phyloP scores from a whole-genome alignment of 2,888 invertebrate genomes.

The Cheilosia grossa region DNA sequence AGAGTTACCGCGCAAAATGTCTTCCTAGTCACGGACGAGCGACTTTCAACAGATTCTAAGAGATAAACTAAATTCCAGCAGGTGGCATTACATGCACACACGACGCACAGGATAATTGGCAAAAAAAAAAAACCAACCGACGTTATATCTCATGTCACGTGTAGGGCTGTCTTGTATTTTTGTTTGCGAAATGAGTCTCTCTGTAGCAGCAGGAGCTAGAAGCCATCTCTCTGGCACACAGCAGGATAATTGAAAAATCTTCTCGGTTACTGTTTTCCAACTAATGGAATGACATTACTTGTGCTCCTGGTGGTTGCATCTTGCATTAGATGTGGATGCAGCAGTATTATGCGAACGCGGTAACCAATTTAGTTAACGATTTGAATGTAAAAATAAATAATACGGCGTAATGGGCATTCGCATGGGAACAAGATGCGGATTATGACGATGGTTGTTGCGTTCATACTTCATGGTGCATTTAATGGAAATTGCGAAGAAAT shows the following conservation, averaged over 20 bases:
- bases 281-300: slow-evolving; percentile 63
- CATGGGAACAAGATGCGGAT: no score
- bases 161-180: slow-evolving; percentile 37
- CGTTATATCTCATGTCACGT: slow-evolving; percentile 45
- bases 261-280: slow-evolving; percentile 29
- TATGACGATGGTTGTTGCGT: no score
- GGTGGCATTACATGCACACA: slow-evolving; percentile 64
- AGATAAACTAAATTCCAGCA: slow-evolving; percentile 71
- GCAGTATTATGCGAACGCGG: background rate
- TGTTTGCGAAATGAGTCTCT: slow-evolving; percentile 16
- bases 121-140: slow-evolving; percentile 14
- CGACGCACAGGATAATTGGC: slow-evolving; percentile 51
- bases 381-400: slow-evolving; percentile 25
- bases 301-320: slow-evolving; percentile 49
- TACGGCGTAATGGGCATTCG: background rate
- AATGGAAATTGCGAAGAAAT: no score
- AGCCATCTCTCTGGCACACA: slow-evolving; percentile 40
- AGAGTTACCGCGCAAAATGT: slow-evolving; percentile 17
- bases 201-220: slow-evolving; percentile 7
- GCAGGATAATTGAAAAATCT: slow-evolving; percentile 70
- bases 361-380: slow-evolving; percentile 29
- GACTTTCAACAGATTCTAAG: slow-evolving; percentile 35
- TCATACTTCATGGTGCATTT: no score
- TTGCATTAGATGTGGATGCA: slow-evolving; percentile 19
- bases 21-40: no score